Evolutionary conservation across 2,797 vertebrate species (phyloP), one percentile per base, ranked within the genome.

Genomic region (Linurgus olivaceus): DNA sequence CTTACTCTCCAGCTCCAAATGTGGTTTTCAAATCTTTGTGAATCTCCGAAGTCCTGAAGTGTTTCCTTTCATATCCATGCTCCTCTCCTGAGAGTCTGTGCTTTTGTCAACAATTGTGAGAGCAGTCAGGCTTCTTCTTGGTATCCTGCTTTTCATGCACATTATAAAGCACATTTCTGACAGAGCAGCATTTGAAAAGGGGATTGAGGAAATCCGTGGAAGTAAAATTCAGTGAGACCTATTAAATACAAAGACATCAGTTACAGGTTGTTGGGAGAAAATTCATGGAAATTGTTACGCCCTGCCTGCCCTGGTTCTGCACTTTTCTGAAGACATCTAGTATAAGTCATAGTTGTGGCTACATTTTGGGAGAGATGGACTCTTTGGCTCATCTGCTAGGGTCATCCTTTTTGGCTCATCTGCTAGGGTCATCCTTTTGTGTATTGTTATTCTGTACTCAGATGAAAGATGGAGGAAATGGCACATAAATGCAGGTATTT

Each of bases 241-340:
- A 8, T 82, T 71, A 82, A 85, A 87, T 85, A 25, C 21, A 67
- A 83, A 80, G 59, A 37, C 11, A 58, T 74, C 45, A 17, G 68
- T 83, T 78, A 44, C 42, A 66, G 14, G 51, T 84, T 88, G 5
- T 65, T 92, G 52, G n/a, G 29, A 83, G 33, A 67, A 92, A 73
- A 71, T 85, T 77, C 3, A 18, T 38, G 72, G 80, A 66, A 88
- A 63, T 93, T 51, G 7, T 12, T 7, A 11, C 0, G 0, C 21
- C 66, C 37, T 84, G 10, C 15, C 17, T 82, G 37, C 59, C 33
- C 55, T 57, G 17, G 24, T 79, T 73, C 73, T 79, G 7, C 14
- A 11, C 17, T 59, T 19, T 25, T 33, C 57, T 71, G 16, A 76
- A 37, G 42, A 37, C 25, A 13, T 10, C 21, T 50, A 29, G 17